Conservation (phyloP, 1,140 invertebrate species). For the Scaptomyza montana region DNA sequence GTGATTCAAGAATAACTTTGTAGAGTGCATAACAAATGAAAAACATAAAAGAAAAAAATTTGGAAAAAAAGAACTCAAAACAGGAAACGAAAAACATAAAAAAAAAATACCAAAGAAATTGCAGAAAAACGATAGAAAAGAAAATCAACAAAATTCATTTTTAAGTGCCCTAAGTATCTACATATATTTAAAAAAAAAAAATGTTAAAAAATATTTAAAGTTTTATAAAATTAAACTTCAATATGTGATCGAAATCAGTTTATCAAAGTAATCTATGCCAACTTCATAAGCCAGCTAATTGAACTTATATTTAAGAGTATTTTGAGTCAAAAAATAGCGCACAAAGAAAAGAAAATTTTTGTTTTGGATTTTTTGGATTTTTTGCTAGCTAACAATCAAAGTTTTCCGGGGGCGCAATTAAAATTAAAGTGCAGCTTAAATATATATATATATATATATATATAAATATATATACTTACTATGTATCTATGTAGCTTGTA, state of each 20-base stretch:
- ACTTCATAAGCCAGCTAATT: background rate
- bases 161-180: too few relatives aligned
- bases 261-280: too few relatives aligned
- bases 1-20: conserved; percentile 37
- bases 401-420: conserved; percentile 38
- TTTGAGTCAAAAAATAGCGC: background rate
- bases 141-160: background rate
- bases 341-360: conserved; percentile 7
- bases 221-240: too few relatives aligned
- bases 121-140: background rate
- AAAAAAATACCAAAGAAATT: conserved; percentile 6
- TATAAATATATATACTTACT: background rate
- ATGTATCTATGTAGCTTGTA: conserved; percentile 1
- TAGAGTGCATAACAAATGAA: conserved; percentile 25
- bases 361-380: background rate
- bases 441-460: conserved; percentile 9
- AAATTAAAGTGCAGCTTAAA: conserved; percentile 28
- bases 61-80: conserved; percentile 4
- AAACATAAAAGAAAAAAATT: background rate
- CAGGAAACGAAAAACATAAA: background rate
- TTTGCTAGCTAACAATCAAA: conserved; percentile 6
- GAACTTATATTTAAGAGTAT: background rate
- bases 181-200: too few relatives aligned
- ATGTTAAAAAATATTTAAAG: too few relatives aligned
- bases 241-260: too few relatives aligned